These are phyloP conservation scores for Drosophila sp. DNA, from an alignment of 1,140 invertebrate genomes.

Conservation along the genomic window DNA sequence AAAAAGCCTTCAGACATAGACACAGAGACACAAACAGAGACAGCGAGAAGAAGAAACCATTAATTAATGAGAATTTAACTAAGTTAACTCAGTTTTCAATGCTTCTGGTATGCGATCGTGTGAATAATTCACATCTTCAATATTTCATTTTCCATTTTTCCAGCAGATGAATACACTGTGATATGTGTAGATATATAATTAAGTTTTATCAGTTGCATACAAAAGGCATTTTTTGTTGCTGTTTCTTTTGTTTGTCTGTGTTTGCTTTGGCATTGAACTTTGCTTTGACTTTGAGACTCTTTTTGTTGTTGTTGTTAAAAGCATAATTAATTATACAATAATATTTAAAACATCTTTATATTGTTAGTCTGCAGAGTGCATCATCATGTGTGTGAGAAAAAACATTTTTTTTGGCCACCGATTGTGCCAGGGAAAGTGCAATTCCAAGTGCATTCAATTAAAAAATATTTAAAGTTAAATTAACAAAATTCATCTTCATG, in stretches of 20 bases:
- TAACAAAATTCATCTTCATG: not conserved
- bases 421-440: slow-evolving; percentile 58
- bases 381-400: slow-evolving; percentile 61
- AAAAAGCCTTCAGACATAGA: slow-evolving; percentile 2
- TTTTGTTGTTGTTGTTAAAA: slow-evolving; percentile 38
- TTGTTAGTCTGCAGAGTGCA: slow-evolving; percentile 45
- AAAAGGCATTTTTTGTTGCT: slow-evolving; percentile 38
- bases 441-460: not conserved
- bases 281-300: slow-evolving; percentile 71
- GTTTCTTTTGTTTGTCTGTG: slow-evolving; percentile 42
- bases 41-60: too few species aligned
- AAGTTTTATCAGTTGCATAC: slow-evolving; percentile 63
- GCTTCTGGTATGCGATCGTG: not conserved
- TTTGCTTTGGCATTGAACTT: slow-evolving; percentile 77
- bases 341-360: slow-evolving; percentile 75
- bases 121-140: slow-evolving; percentile 11
- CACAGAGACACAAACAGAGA: too few species aligned
- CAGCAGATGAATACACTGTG: not conserved
- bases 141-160: not conserved
- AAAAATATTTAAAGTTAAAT: slow-evolving; percentile 2
- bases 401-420: slow-evolving; percentile 28
- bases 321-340: slow-evolving; percentile 74
- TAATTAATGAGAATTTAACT: slow-evolving; percentile 8
- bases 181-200: slow-evolving; percentile 66
- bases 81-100: slow-evolving; percentile 1